Base-by-base conservation (phyloP, 2,888 invertebrate species). In the Unio delphinus region DNA sequence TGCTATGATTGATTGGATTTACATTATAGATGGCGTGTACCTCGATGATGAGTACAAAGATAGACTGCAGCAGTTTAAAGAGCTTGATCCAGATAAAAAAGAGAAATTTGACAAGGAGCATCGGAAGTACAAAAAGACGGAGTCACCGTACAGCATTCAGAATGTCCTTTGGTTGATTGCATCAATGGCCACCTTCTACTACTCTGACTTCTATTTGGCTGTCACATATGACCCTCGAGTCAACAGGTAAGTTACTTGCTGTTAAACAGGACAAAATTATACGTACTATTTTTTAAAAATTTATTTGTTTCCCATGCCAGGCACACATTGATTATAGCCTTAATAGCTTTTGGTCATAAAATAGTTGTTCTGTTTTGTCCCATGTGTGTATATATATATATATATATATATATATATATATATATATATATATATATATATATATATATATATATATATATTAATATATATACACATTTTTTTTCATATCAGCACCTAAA, bases 101-200 rank as follows among this genome's bases (percentile, higher is more conserved):
- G 73, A 78, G 55, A 65, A 80, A 55, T 79, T 82, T 81, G 80
- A 82, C 61, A 63, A 69, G 55, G 75, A 76, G n/a, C 78, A 78
- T 69, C 80, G 75, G 55, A 76, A 81, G 65, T 80, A 78, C 63
- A 74, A 75, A 54, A 74, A 70, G 28, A 78, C 72, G 58, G 75
- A 80, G 55, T 85, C 86, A 28, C 81, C 85, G 8, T 88, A 84
- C 75, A 84, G 79, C 56, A 70, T 88, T 18, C 84, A 86, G 72
- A 90, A 89, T 76, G 66, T 89, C 23, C 72, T 86, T 61, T 90
- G 89, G 89, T 68, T 90, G 34, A 71, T 88, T 17, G 82, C 82
- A 20, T 79, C 89, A 8, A 75, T 87, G 34, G 84, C 79, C 28
- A 83, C 86, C 20, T 85, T 89, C 69, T 87, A 89, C 78, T 86